Evolutionary conservation across 2,797 vertebrate species (phyloP), one percentile per base, ranked within the genome.

Genomic region (Sebastiscus tertius): DNA sequence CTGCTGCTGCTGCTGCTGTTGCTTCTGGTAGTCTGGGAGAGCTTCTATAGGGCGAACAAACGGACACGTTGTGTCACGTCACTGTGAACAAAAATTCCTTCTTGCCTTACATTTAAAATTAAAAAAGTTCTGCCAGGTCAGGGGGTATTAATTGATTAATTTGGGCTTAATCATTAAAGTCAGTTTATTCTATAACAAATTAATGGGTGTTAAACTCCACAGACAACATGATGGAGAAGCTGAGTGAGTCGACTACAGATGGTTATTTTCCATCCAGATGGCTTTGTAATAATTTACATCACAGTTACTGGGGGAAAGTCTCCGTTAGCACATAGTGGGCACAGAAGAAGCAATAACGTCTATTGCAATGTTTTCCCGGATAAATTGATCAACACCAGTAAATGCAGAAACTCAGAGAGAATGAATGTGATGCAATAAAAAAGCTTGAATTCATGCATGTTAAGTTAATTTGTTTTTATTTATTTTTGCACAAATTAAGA

Each of bases 201-300:
- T 3, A 33, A 11, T 26, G 11, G 10, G 2, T 67, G 16, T 26
- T 52, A 3, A 6, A n/a, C 14, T 59, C 31, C 33, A 31, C 1
- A 24, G 8, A 18, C 6, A 34, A 14, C 3, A n/a, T 26, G 7
- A 68, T n/a, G 1, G 22, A 16, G 20, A 9, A 31, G 18, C 36
- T 61, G 13, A 0, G 4, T 56, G 27, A 31, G 24, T 75, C 42
- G 49, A 2, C 49, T 31, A 6, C 13, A 52, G 54, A 10, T 56
- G 3, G 74, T 77, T 52, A 69, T 66, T 87, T 87, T 85, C 69
- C 55, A 74, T 29, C 18, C 22, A 9, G n/a, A 6, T 9, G 9
- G 20, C 2, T 72, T 9, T 54, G 6, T 24, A 34, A 54, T 20
- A 58, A 26, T 59, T 2, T 34, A 14, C 42, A 75, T 65, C 13